Conservation (phyloP, 1,140 invertebrate genomes). For the Heliconius eleuchia region DNA sequence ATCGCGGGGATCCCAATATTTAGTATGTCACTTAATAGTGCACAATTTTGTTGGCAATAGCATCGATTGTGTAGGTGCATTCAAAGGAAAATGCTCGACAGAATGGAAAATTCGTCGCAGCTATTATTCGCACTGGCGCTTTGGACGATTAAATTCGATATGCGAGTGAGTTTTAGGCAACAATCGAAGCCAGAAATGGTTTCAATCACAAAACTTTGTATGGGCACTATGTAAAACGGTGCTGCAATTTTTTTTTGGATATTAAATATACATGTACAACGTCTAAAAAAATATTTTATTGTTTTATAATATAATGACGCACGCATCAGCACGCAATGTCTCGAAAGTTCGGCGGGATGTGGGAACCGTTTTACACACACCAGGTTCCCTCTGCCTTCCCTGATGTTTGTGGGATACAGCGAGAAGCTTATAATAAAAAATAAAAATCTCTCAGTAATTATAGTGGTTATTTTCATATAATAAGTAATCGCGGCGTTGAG, state of each 20-base stretch:
- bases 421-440: too few species aligned
- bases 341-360: too few species aligned
- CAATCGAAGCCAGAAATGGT: slow-evolving; percentile 39
- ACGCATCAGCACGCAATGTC: too few species aligned
- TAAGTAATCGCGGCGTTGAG: too few species aligned
- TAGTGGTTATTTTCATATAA: too few species aligned
- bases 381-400: too few species aligned
- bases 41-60: slow-evolving; percentile 75
- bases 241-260: background rate
- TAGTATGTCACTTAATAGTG: slow-evolving; percentile 77
- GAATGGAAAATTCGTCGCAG: slow-evolving; percentile 77
- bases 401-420: too few species aligned
- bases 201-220: slow-evolving; percentile 39
- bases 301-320: too few species aligned
- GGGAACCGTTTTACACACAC: too few species aligned
- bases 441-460: too few species aligned
- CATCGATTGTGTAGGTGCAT: slow-evolving; percentile 74
- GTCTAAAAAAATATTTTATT: background rate
- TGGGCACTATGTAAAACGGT: slow-evolving; percentile 17
- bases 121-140: slow-evolving; percentile 74
- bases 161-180: slow-evolving; percentile 60
- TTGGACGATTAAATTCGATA: slow-evolving; percentile 76
- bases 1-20: slow-evolving; percentile 64
- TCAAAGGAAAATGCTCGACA: slow-evolving; percentile 76
- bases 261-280: background rate